A percentile compares a stretch with the other conserved stretches of the same genome.
Conservation (phyloP, 2,797 vertebrate species). For the Crocidura indochinensis region DNA sequence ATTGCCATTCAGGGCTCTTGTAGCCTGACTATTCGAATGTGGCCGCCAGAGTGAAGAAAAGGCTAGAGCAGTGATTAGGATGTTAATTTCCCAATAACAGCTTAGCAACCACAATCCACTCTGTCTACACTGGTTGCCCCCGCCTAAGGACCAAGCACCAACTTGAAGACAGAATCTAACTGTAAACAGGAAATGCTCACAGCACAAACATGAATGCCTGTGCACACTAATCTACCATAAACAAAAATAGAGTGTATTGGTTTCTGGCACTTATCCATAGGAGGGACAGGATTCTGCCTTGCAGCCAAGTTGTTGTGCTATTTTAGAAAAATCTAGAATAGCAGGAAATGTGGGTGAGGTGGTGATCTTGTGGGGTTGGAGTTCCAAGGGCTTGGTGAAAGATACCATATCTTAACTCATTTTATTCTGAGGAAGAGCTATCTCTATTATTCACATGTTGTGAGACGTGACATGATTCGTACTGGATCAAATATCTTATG, state of each 20-base stretch:
- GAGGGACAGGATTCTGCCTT: neutral
- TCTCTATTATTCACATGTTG: neutral
- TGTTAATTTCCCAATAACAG: constrained; percentile 58
- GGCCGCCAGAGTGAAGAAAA: constrained; percentile 26
- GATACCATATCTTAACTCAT: constrained; percentile 12
- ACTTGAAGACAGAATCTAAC: neutral
- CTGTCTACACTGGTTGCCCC: constrained; percentile 9
- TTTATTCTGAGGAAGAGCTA: neutral
- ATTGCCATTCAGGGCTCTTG: constrained; percentile 3
- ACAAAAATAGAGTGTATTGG: neutral
- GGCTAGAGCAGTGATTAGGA: constrained; percentile 60
- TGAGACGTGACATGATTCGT: neutral
- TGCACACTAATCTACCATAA: neutral
- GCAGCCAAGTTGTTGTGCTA: neutral
- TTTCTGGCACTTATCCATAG: neutral
- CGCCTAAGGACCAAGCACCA: constrained; percentile 12
- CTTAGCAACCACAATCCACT: too few relatives aligned
- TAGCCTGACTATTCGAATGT: constrained; percentile 32
- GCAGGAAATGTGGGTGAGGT: neutral
- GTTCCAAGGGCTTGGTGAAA: neutral
- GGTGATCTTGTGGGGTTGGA: neutral
- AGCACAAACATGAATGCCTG: neutral
- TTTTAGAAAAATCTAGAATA: neutral
- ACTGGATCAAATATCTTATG: neutral
- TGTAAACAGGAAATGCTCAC: neutral